Percentiles rank a stretch among this genome's conserved stretches.
phyloP scores from a whole-genome alignment of 2,113 vertebrate species.

The Callionymus lyra region DNA sequence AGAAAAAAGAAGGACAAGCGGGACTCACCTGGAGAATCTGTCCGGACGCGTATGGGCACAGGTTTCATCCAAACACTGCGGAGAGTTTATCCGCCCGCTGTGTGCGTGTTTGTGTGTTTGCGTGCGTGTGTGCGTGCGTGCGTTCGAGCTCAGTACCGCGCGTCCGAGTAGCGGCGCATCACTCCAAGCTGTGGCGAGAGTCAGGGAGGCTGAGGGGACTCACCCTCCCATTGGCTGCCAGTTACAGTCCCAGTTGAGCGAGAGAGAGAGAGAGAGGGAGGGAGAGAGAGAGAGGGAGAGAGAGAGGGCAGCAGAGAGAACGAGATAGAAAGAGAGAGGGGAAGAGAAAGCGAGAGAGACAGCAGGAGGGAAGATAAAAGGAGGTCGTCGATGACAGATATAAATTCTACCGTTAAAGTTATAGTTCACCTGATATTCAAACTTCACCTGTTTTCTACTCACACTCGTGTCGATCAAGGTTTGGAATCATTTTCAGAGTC shows the following conservation, averaged over 20 bases:
- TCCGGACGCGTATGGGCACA: not conserved
- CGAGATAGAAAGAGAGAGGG: not conserved
- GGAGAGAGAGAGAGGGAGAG: not conserved
- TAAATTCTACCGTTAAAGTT: too few species aligned
- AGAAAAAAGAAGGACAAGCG: not conserved
- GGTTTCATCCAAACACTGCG: not conserved
- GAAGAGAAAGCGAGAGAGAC: not conserved
- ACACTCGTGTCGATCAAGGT: too few species aligned
- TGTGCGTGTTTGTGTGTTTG: not conserved
- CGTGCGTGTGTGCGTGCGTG: too few species aligned
- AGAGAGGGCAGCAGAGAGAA: too few species aligned
- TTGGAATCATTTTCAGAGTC: too few species aligned
- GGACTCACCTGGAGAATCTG: not conserved
- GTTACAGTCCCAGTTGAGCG: constrained; percentile 1
- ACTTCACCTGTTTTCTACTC: too few species aligned
- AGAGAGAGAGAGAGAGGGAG: not conserved
- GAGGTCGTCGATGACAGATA: too few species aligned
- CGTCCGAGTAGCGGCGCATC: constrained; percentile 2
- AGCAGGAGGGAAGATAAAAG: not conserved
- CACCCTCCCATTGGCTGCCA: constrained; percentile 21
- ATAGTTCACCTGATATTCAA: too few species aligned
- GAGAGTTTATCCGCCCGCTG: constrained; percentile 4
- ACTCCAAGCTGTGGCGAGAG: constrained; percentile 3
- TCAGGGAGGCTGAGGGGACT: constrained; percentile 8
- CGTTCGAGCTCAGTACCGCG: not conserved